These are phyloP conservation scores for Pristionchus entomophagus DNA, from an alignment of 2,888 invertebrate species.

Conservation along the genomic window DNA sequence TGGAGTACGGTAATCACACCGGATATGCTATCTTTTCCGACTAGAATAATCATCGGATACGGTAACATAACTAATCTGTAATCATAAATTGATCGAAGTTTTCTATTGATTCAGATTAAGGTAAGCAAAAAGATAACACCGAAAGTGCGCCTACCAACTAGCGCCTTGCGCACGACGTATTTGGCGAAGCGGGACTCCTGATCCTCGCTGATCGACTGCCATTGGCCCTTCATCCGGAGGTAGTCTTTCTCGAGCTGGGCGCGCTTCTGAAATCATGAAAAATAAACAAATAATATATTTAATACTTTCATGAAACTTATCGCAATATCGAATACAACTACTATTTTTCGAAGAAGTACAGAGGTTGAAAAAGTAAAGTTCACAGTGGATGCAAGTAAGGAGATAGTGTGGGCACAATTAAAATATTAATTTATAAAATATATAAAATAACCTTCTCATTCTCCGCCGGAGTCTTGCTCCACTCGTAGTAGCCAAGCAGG, in stretches of 20 bases:
- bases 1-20: conserved; percentile 55
- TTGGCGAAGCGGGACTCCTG: conserved; percentile 92
- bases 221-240: conserved; percentile 88
- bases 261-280: conserved; percentile 77
- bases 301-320: background rate
- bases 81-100: background rate
- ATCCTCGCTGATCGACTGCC: conserved; percentile 89
- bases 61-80: conserved; percentile 13
- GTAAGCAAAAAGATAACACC: background rate
- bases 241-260: conserved; percentile 80
- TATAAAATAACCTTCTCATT: conserved; percentile 79
- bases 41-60: no score
- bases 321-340: no score
- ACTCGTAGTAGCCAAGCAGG: conserved; percentile 89
- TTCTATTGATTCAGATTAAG: background rate
- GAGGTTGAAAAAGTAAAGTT: no score
- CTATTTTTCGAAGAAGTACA: no score
- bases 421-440: background rate
- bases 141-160: conserved; percentile 82
- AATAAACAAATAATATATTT: background rate
- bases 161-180: conserved; percentile 90
- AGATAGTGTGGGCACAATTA: no score
- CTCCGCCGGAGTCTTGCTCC: conserved; percentile 86
- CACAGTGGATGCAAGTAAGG: no score
- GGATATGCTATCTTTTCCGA: background rate